These are phyloP conservation scores for Chelmon rostratus DNA, from an alignment of 2,797 vertebrate species.

Conservation along the genomic window DNA sequence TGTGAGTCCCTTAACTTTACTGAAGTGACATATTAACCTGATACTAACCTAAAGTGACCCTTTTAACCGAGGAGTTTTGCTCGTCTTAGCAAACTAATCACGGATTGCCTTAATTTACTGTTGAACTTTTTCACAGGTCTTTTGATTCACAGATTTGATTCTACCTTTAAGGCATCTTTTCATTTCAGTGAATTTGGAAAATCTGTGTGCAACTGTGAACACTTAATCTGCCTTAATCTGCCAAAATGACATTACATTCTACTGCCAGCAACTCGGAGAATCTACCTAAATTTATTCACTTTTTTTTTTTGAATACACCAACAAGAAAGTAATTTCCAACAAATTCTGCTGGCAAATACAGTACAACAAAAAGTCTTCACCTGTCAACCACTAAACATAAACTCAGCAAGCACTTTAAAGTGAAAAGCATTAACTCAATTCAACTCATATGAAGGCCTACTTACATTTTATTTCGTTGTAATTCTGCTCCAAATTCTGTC, in stretches of 20 bases:
- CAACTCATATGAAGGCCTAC: slow-evolving; percentile 20
- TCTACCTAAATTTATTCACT: neutral
- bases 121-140: neutral
- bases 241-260: neutral
- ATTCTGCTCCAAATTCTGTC: slow-evolving; percentile 1
- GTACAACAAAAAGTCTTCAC: slow-evolving; percentile 1
- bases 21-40: neutral
- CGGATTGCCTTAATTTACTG: neutral
- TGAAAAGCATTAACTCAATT: neutral
- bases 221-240: too few relatives aligned
- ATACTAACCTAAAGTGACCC: too few relatives aligned
- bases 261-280: neutral
- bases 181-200: neutral
- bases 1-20: too few relatives aligned
- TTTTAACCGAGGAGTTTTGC: neutral
- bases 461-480: slow-evolving; percentile 46
- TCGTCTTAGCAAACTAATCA: neutral
- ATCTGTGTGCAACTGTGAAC: neutral
- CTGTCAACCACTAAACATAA: neutral
- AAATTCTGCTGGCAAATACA: neutral
- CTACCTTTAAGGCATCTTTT: neutral
- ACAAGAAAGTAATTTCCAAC: slow-evolving; percentile 15
- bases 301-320: neutral
- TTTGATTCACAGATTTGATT: neutral
- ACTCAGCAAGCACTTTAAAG: neutral